These are phyloP conservation scores for Empis livida DNA, from an alignment of 2,888 invertebrate species.

Conservation along the genomic window DNA sequence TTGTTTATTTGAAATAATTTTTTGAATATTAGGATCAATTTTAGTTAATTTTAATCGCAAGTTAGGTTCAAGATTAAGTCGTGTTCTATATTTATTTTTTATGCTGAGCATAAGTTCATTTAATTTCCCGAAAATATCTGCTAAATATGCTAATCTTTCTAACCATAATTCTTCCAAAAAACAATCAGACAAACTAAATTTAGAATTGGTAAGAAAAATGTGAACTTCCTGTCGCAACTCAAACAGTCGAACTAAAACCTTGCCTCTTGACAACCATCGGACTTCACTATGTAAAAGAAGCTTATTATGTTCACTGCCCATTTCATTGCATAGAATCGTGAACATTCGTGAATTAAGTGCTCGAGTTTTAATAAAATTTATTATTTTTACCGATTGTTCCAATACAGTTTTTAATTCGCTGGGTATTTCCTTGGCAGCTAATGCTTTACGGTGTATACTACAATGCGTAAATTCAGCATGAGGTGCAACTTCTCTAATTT, in stretches of 20 bases:
- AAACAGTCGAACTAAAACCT: background rate
- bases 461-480: slow-evolving; percentile 10
- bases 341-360: slow-evolving; percentile 13
- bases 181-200: background rate
- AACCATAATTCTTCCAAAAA: slow-evolving; percentile 7
- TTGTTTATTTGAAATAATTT: no score
- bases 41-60: no score
- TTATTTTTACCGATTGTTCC: slow-evolving; percentile 11
- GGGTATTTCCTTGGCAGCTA: slow-evolving; percentile 11
- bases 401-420: slow-evolving; percentile 10
- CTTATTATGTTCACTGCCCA: slow-evolving; percentile 5
- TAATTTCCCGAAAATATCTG: slow-evolving; percentile 12
- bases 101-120: slow-evolving; percentile 11
- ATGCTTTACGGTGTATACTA: slow-evolving; percentile 13
- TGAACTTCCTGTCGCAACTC: background rate
- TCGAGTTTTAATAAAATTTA: slow-evolving; percentile 9
- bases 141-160: slow-evolving; percentile 11
- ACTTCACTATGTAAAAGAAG: background rate
- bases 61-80: no score
- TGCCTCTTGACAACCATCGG: background rate
- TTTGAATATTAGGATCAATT: no score
- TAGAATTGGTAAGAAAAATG: background rate
- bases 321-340: slow-evolving; percentile 12
- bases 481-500: slow-evolving; percentile 7
- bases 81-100: no score